Base-by-base conservation (phyloP, 1,140 invertebrate genomes). In the Heliothis subflexa region DNA sequence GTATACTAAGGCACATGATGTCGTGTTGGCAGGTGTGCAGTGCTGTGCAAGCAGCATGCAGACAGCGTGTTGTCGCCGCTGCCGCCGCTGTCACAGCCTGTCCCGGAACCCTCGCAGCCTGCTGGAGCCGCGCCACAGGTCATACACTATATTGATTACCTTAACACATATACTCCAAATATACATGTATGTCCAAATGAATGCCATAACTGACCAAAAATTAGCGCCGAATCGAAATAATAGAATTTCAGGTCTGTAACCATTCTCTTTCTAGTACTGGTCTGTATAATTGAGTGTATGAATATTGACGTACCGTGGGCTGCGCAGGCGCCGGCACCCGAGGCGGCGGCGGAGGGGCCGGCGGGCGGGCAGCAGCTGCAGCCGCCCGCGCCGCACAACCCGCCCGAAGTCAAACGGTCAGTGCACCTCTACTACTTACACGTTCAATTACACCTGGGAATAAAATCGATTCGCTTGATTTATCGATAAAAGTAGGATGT, bases 331-430 rank as follows among this genome's bases (percentile, higher is more conserved):
- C 10, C 14, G 50, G 50, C 10, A 3, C 1, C 11, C 50, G 50
- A 3, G 4, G 50, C 50, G n/a, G 50, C 10, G 4, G 2, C 14
- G 18, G 28, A n/a, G 13, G n/a, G 16, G n/a, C 61, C 3, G 40
- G 16, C 45, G 40, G 12, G 59, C 78, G 18, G 80, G 68, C 87
- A 81, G 68, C 87, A 84, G 18, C 62, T 84, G 11, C 83, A 85
- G 18, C 83, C 86, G 40, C 85, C 81, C 33, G 57, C 52, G 81
- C 73, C 74, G 78, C 12, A 47, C 66, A 21, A 84, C 61, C 81
- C 84, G 40, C 86, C 89, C n/a, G 93, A 94, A 84, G 83, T 94
- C 18, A 93, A 90, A 83, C 89, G 93, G 93, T 94, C 66, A 86
- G 80, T 76, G 18, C 49, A 9, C 40, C 5, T n/a, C 33, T 7